Conservation (phyloP, 1,140 invertebrate genomes). For the Micrasema minimum region DNA sequence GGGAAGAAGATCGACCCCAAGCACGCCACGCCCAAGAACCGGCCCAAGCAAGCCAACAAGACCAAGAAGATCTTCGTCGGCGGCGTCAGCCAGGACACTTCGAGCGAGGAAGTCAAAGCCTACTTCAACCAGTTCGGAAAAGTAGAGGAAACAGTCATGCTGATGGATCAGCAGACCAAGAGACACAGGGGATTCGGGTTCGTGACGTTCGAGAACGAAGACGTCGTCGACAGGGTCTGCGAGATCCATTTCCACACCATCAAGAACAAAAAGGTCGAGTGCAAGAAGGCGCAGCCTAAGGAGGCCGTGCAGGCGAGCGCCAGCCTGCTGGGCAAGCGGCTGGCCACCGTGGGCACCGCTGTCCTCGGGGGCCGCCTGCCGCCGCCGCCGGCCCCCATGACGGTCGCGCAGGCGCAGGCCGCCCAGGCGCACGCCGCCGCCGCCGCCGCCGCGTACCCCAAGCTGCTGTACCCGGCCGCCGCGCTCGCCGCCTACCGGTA, state of each 20-base stretch:
- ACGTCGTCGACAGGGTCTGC: conserved; percentile 90
- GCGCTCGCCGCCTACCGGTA: conserved; percentile 74
- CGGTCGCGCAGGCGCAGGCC: conserved; percentile 52
- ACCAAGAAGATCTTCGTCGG: conserved; percentile 94
- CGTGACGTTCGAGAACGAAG: conserved; percentile 92
- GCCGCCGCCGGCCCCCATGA: conserved; percentile 51
- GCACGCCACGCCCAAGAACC: conserved; percentile 90
- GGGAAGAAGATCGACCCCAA: conserved; percentile 96
- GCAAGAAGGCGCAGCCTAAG: conserved; percentile 93
- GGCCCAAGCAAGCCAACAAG: conserved; percentile 85
- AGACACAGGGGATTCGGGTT: conserved; percentile 91
- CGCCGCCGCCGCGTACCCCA: conserved; percentile 58
- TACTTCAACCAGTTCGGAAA: conserved; percentile 93
- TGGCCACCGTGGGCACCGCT: conserved; percentile 57
- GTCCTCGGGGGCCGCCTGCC: conserved; percentile 53
- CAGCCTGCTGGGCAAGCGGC: conserved; percentile 61
- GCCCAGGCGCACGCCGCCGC: conserved; percentile 59
- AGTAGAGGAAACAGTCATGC: conserved; percentile 92
- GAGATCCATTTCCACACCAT: conserved; percentile 94
- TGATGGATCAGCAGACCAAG: conserved; percentile 95
- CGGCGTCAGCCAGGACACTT: conserved; percentile 91
- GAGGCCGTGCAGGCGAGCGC: conserved; percentile 78
- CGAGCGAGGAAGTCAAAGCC: conserved; percentile 89
- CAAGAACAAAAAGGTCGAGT: conserved; percentile 93
- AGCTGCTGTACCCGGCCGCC: conserved; percentile 44